These are phyloP conservation scores for Cynaeus angustus DNA, from an alignment of 2,888 invertebrate species.

Conservation along the genomic window DNA sequence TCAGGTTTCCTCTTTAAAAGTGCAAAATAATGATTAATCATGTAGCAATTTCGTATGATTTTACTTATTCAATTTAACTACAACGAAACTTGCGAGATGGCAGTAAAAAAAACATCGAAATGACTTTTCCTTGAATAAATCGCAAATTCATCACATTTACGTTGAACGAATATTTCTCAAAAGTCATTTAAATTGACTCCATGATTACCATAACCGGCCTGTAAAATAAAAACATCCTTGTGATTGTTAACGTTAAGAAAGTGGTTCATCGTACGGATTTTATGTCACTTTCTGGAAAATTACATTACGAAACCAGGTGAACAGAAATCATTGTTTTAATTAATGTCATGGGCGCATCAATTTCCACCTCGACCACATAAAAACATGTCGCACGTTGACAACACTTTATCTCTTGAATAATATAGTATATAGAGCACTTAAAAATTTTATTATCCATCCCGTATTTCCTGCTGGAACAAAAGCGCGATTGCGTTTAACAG, in stretches of 20 bases:
- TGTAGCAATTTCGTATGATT: neutral
- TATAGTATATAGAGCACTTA: neutral
- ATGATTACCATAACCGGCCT: no score
- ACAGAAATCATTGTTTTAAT: conserved; percentile 22
- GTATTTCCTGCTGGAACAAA: neutral
- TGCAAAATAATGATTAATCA: conserved; percentile 5
- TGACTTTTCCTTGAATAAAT: no score
- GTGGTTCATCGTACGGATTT: conserved; percentile 2
- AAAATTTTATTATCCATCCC: conserved; percentile 5
- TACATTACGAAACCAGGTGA: conserved; percentile 25
- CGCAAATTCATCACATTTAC: no score
- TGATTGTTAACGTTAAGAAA: neutral
- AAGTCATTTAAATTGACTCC: no score
- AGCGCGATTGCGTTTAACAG: conserved; percentile 1
- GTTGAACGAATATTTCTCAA: no score
- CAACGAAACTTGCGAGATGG: no score
- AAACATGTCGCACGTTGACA: neutral
- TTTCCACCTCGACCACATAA: conserved; percentile 3
- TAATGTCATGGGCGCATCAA: conserved; percentile 28
- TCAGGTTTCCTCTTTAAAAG: neutral
- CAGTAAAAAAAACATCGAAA: no score
- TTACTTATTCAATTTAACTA: neutral
- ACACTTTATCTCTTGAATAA: neutral
- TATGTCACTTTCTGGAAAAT: conserved; percentile 6
- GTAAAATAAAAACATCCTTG: neutral